phyloP scores from a whole-genome alignment of 30 jellyfish, hydroid and myxozoan species.

The Hydractinia echinata region DNA sequence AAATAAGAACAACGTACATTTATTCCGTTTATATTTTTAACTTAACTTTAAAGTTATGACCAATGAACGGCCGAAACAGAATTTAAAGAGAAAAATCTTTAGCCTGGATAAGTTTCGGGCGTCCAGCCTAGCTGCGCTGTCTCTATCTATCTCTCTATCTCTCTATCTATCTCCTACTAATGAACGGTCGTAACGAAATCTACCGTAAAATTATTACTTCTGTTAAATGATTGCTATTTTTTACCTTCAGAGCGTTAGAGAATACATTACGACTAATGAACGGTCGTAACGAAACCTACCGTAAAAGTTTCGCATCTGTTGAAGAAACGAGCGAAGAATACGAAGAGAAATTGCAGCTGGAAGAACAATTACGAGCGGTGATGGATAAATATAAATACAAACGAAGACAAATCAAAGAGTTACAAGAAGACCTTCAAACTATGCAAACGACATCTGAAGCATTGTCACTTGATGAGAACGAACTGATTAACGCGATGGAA shows the following conservation, averaged over 20 bases:
- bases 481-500: conserved; percentile 50
- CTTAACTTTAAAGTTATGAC: too few species aligned
- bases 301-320: conserved; percentile 78
- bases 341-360: conserved; percentile 67
- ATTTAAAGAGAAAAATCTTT: neutral
- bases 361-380: conserved; percentile 83
- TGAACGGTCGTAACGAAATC: too few species aligned
- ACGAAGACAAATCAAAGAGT: conserved; percentile 80
- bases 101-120: too few species aligned
- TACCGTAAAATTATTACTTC: conserved; percentile 71
- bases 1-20: too few species aligned
- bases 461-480: conserved; percentile 49
- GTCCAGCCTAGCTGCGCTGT: too few species aligned
- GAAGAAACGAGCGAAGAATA: conserved; percentile 89
- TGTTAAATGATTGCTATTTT: conserved; percentile 6
- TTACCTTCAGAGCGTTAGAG: conserved; percentile 62
- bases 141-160: too few species aligned
- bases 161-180: too few species aligned
- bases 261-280: conserved; percentile 83
- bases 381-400: conserved; percentile 88
- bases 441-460: conserved; percentile 74
- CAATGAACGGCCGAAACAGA: neutral
- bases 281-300: conserved; percentile 71
- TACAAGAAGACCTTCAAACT: conserved; percentile 75
- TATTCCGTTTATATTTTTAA: neutral